phyloP scores from a whole-genome alignment of 2,113 vertebrate genomes.

The Pelobates fuscus region DNA sequence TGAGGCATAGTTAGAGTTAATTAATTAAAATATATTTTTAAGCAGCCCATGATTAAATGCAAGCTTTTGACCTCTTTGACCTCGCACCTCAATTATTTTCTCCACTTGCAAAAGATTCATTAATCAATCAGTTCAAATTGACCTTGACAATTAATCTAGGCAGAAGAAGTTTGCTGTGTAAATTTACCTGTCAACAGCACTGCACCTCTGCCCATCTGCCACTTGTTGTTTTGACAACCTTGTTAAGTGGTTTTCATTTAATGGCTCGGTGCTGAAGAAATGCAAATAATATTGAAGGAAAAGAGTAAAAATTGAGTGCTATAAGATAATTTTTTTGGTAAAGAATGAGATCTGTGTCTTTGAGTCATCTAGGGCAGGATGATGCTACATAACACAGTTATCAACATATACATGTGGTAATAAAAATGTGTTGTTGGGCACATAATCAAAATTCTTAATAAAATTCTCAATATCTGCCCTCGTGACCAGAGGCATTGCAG shows the following conservation, averaged over 20 bases:
- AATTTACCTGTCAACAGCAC: constrained; percentile 67
- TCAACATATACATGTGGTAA: no score
- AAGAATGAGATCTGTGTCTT: no score
- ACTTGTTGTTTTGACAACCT: constrained; percentile 52
- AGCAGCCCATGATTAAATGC: constrained; percentile 80
- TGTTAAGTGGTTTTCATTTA: constrained; percentile 49
- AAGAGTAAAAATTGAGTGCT: not conserved
- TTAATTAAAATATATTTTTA: constrained; percentile 60
- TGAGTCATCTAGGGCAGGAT: not conserved
- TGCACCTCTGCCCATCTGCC: constrained; percentile 63
- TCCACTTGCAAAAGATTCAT: constrained; percentile 70
- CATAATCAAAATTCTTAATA: no score
- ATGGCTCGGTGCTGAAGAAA: not conserved
- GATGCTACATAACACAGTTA: not conserved
- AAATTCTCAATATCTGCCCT: no score
- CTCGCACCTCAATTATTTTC: constrained; percentile 60
- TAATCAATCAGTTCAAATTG: constrained; percentile 81
- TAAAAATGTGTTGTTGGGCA: no score
- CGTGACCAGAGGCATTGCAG: no score
- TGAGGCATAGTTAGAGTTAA: not conserved
- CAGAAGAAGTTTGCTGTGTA: constrained; percentile 68
- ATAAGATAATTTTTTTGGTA: no score
- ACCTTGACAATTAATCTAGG: constrained; percentile 75
- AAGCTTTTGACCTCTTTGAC: constrained; percentile 64
- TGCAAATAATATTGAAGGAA: not conserved